phyloP scores from a whole-genome alignment of 2,113 vertebrate genomes.

The Strix uralensis region DNA sequence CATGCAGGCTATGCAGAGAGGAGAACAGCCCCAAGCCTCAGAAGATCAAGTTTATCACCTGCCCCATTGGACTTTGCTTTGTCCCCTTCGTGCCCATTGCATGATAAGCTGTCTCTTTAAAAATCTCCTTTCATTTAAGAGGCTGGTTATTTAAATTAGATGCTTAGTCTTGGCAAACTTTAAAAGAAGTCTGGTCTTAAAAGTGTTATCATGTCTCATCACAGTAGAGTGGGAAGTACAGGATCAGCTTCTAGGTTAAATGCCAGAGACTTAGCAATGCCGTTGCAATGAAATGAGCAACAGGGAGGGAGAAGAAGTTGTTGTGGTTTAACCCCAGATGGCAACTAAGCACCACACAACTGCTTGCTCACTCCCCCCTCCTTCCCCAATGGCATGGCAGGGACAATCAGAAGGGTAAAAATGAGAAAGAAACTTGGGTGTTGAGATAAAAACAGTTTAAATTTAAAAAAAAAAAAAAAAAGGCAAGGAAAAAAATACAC shows the following conservation, averaged over 20 bases:
- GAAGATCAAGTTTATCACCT: neutral
- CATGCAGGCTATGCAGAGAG: neutral
- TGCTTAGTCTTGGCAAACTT: neutral
- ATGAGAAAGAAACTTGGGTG: neutral
- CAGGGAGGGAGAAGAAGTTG: neutral
- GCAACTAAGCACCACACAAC: neutral
- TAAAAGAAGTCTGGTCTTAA: constrained; percentile 6
- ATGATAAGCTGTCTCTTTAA: neutral
- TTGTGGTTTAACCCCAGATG: neutral
- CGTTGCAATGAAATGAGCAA: neutral
- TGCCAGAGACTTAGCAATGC: neutral
- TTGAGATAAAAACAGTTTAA: neutral
- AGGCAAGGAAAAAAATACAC: too few relatives aligned
- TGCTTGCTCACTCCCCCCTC: neutral
- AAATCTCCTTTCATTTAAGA: neutral
- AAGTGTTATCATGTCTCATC: neutral
- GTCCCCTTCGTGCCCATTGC: neutral
- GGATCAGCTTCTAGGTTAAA: neutral
- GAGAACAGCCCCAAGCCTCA: neutral
- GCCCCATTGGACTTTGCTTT: neutral
- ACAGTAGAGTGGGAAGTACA: neutral
- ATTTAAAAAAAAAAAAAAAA: neutral
- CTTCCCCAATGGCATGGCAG: accelerated
- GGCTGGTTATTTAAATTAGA: constrained; percentile 18
- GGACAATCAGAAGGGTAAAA: neutral